A percentile compares a stretch with the other conserved stretches of the same genome.
These are phyloP conservation scores for Drosophila nikananu DNA, from an alignment of 1,140 invertebrate genomes.

Conservation along the genomic window DNA sequence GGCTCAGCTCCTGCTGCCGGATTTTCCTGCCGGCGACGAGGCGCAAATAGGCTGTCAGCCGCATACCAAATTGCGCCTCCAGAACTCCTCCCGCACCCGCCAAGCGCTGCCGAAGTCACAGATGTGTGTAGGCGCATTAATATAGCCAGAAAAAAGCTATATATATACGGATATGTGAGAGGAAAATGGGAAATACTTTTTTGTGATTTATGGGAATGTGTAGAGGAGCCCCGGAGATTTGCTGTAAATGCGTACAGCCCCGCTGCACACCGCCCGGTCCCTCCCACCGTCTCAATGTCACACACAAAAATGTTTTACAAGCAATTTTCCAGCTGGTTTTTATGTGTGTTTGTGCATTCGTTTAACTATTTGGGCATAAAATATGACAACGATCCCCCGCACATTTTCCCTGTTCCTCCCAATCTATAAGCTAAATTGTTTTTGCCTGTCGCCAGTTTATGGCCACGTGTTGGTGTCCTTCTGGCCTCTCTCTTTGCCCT, in stretches of 20 bases:
- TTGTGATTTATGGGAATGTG: slow-evolving; percentile 81
- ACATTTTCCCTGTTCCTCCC: slow-evolving; percentile 5
- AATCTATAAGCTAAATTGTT: slow-evolving; percentile 63
- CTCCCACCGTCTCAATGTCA: slow-evolving; percentile 32
- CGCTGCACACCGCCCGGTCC: neutral
- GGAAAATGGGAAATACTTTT: slow-evolving; percentile 79
- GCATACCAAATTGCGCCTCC: slow-evolving; percentile 49
- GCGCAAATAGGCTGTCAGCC: slow-evolving; percentile 78
- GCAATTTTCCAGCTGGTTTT: slow-evolving; percentile 82
- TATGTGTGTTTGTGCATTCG: slow-evolving; percentile 78
- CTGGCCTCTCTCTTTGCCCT: slow-evolving; percentile 36
- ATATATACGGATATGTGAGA: slow-evolving; percentile 17
- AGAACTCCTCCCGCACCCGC: slow-evolving; percentile 2
- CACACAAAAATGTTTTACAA: slow-evolving; percentile 83
- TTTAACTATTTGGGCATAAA: slow-evolving; percentile 78
- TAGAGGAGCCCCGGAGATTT: slow-evolving; percentile 71
- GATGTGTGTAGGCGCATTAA: slow-evolving; percentile 78
- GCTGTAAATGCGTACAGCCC: slow-evolving; percentile 62
- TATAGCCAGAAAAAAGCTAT: slow-evolving; percentile 54
- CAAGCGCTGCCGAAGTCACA: neutral
- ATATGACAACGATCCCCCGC: slow-evolving; percentile 57
- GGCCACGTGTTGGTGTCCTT: slow-evolving; percentile 78
- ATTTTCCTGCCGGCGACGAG: slow-evolving; percentile 45
- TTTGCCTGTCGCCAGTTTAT: slow-evolving; percentile 71
- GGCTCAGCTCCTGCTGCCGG: slow-evolving; percentile 18